phyloP scores from a whole-genome alignment of 2,888 invertebrate species.

The Synergus itoensis region DNA sequence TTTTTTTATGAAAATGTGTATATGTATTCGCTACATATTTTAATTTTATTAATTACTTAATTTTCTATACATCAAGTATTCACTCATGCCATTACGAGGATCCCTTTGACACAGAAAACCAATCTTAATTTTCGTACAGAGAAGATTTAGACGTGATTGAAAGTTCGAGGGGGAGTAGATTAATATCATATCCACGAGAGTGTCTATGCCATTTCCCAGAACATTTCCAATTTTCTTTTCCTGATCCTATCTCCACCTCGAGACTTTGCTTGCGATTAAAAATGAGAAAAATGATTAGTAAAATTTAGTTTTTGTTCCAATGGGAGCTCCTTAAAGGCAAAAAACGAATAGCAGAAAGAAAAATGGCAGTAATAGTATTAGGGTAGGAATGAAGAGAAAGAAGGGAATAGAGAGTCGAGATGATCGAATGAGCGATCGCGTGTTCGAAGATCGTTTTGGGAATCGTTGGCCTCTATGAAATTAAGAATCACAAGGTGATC shows the following conservation, averaged over 20 bases:
- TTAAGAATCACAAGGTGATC: background rate
- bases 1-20: background rate
- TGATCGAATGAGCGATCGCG: conserved; percentile 12
- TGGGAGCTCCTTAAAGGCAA: background rate
- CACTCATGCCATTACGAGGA: background rate
- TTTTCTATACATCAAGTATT: background rate
- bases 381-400: background rate
- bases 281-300: background rate
- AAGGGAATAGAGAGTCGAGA: background rate
- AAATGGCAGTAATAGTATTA: background rate
- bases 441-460: conserved; percentile 14
- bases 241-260: too few species aligned
- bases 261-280: background rate
- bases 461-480: background rate
- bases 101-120: too few species aligned
- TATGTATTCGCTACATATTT: background rate
- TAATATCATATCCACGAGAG: background rate
- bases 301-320: background rate
- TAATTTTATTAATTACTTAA: background rate
- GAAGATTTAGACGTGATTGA: background rate
- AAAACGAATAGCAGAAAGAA: background rate
- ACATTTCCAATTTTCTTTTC: too few species aligned
- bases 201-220: too few species aligned
- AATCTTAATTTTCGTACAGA: background rate
- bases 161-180: background rate